phyloP scores from a whole-genome alignment of 1,140 invertebrate species.

The Drosophila ogumai region DNA sequence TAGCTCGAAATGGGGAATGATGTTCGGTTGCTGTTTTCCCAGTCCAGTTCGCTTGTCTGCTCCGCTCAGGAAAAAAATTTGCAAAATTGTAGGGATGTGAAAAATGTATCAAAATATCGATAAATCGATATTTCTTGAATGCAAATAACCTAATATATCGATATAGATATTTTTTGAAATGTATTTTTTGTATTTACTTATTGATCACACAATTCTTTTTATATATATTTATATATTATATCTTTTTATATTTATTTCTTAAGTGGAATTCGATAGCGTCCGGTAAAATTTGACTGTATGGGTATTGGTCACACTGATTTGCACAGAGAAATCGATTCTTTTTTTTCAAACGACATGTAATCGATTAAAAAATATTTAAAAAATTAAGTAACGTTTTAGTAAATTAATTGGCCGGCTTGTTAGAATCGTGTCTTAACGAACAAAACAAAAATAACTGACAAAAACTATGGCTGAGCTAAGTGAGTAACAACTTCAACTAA shows the following conservation, averaged over 20 bases:
- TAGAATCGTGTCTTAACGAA: neutral
- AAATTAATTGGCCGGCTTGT: neutral
- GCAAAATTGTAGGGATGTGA: slow-evolving; percentile 1
- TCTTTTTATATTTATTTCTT: too few species aligned
- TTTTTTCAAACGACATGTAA: neutral
- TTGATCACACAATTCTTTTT: too few species aligned
- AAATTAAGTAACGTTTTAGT: too few species aligned
- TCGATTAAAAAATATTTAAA: neutral
- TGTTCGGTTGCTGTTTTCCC: slow-evolving; percentile 62
- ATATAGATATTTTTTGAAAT: too few species aligned
- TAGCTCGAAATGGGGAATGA: slow-evolving; percentile 74
- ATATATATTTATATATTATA: too few species aligned
- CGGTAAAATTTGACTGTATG: neutral
- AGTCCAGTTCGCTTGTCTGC: slow-evolving; percentile 60
- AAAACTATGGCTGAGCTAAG: neutral
- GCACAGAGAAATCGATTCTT: neutral
- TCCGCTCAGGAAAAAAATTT: slow-evolving; percentile 59
- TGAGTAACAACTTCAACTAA: neutral
- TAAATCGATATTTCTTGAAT: too few species aligned
- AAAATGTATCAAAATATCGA: too few species aligned
- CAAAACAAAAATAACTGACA: neutral
- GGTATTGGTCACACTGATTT: neutral
- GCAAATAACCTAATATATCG: too few species aligned
- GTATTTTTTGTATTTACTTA: too few species aligned
- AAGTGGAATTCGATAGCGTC: neutral